Evolutionary conservation across 2,797 vertebrate species (phyloP), one percentile per base, ranked within the genome.

Genomic region (Chrosomus eos): DNA sequence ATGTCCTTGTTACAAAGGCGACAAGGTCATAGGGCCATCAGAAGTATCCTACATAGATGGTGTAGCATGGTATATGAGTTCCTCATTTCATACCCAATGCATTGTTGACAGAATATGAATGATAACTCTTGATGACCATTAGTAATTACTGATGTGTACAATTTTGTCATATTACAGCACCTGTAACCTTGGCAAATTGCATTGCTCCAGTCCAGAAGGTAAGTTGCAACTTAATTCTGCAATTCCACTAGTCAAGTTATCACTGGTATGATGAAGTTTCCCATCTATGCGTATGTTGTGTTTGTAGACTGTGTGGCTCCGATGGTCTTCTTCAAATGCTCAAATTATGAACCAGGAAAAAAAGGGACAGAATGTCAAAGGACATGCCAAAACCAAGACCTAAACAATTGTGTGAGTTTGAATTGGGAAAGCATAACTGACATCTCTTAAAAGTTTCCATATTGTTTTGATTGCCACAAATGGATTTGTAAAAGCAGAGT

Each of bases 321-420:
- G 43, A 96, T 96, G 97, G 87, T 95, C 84, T 97, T 94, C 90
- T 93, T 99, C 53, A 91, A 97, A 92, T 99, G 98, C 84, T 91
- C 85, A 45, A 93, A 90, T 0, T 33, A 31, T 62, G 87, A 91
- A 0, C 86, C 62, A 0, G 94, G 91, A 58, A 66, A 71, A 1
- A 93, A 26, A 0, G 97, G 97, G 43, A 84, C 91, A 0, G 96
- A 96, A 87, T 99, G 97, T 60, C 96, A 97, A 74, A 95, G 94
- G 76, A 99, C 94, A 88, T 99, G 98, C 87, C 94, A 95, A 45
- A 94, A 91, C 0, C 84, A 94, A 79, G 95, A 97, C 58, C 26
- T 45, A 51, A 90, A 91, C 84, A 93, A 95, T 7, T 99, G 97
- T 89, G 98, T 99, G 95, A 97, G 96, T 93, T 71, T 55, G 16